Evolutionary conservation across 2,888 invertebrate species (phyloP).

Genomic region (Cryptocephalus primarius): DNA sequence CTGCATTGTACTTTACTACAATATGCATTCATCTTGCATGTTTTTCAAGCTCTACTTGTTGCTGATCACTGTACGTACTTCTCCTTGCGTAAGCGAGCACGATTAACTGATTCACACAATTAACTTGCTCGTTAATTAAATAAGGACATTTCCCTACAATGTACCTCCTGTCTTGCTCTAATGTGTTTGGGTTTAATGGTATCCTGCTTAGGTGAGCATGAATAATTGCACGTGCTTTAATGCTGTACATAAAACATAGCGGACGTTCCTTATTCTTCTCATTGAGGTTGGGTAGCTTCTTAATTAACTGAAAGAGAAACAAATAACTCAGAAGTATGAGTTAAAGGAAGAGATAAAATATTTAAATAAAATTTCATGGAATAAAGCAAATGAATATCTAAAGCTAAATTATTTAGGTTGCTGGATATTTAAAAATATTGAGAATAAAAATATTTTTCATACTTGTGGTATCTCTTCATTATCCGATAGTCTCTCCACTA

Average conservation of each 20-base stretch:
- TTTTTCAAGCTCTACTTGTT: too few relatives aligned
- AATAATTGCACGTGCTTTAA: constrained; percentile 85
- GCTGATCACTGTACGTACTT: constrained; percentile 44
- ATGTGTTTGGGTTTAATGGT: constrained; percentile 59
- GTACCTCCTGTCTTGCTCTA: constrained; percentile 76
- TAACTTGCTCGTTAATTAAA: constrained; percentile 94
- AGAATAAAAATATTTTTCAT: too few relatives aligned
- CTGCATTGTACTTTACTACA: too few relatives aligned
- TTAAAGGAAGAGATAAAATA: background rate
- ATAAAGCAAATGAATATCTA: too few relatives aligned
- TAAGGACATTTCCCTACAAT: constrained; percentile 86
- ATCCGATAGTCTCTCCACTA: constrained; percentile 84
- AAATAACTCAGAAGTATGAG: background rate
- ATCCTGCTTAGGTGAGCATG: constrained; percentile 92
- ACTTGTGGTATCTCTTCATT: constrained; percentile 72
- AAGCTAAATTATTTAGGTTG: too few relatives aligned
- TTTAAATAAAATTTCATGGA: too few relatives aligned
- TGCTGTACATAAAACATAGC: constrained; percentile 83
- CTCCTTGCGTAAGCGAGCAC: constrained; percentile 82
- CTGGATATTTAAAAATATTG: background rate
- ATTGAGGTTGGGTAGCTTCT: constrained; percentile 79
- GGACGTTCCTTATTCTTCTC: constrained; percentile 96
- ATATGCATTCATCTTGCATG: too few relatives aligned
- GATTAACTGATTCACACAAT: constrained; percentile 87
- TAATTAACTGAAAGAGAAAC: constrained; percentile 56